phyloP scores from a whole-genome alignment of 2,888 invertebrate species.

The Melinaea marsaeus region DNA sequence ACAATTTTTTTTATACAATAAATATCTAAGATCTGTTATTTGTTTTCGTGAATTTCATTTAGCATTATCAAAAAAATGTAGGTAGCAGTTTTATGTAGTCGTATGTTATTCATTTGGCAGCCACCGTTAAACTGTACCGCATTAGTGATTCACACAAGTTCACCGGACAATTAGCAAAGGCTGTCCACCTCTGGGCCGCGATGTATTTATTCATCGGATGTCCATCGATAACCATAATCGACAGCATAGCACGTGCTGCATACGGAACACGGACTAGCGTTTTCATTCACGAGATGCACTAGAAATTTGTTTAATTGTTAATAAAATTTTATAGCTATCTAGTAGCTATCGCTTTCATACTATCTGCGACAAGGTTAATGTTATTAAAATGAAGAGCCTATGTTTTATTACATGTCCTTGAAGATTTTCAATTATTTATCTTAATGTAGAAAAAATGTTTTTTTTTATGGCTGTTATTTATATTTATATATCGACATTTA shows the following conservation, averaged over 20 bases:
- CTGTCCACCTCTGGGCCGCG: conserved; percentile 73
- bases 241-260: conserved; percentile 71
- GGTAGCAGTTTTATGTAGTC: conserved; percentile 17
- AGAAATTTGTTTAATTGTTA: conserved; percentile 26
- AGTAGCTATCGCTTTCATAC: conserved; percentile 6
- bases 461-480: neutral
- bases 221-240: conserved; percentile 76
- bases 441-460: no score
- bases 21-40: no score
- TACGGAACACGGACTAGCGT: conserved; percentile 59
- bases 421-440: no score
- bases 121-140: conserved; percentile 60
- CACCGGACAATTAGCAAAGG: conserved; percentile 77
- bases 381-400: neutral
- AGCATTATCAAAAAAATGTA: conserved; percentile 32
- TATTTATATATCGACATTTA: neutral
- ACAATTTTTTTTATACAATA: no score
- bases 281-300: conserved; percentile 62
- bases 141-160: conserved; percentile 73
- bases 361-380: neutral
- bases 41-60: neutral
- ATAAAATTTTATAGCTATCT: conserved; percentile 9
- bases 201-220: conserved; percentile 77
- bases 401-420: neutral
- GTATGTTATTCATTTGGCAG: conserved; percentile 37